Conservation (phyloP, 2,888 invertebrate species). For the Cryptus viduatorius region DNA sequence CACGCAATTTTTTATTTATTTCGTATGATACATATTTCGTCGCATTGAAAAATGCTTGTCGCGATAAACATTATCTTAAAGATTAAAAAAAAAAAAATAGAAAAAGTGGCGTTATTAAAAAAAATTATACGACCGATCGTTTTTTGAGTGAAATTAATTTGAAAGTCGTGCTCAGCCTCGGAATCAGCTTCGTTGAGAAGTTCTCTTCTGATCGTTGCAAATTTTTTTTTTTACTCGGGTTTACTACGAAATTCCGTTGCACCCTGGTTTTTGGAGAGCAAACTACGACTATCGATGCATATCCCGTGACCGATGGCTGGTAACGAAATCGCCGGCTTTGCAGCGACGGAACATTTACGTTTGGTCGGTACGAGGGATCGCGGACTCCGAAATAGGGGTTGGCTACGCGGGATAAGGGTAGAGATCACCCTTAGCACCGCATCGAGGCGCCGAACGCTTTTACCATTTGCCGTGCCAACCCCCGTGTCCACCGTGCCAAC, state of each 20-base stretch:
- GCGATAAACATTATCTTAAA: constrained; percentile 28
- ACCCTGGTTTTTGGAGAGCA: constrained; percentile 19
- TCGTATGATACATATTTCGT: constrained; percentile 23
- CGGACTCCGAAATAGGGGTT: not conserved
- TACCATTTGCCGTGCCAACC: constrained; percentile 74
- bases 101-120: not conserved
- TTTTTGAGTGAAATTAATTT: not conserved
- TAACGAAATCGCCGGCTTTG: not conserved
- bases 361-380: constrained; percentile 35
- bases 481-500: constrained; percentile 56
- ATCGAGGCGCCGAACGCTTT: constrained; percentile 31
- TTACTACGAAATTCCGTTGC: not conserved
- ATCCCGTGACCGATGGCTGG: not conserved
- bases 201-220: constrained; percentile 22
- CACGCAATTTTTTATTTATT: constrained; percentile 27
- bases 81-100: not conserved
- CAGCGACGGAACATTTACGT: not conserved
- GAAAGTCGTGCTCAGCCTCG: not conserved
- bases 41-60: not conserved
- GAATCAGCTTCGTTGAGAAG: constrained; percentile 10
- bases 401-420: constrained; percentile 38
- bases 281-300: constrained; percentile 6
- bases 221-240: not conserved
- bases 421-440: constrained; percentile 13
- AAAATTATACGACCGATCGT: no score